phyloP scores from a whole-genome alignment of 2,888 invertebrate genomes.

The Aelia acuminata region DNA sequence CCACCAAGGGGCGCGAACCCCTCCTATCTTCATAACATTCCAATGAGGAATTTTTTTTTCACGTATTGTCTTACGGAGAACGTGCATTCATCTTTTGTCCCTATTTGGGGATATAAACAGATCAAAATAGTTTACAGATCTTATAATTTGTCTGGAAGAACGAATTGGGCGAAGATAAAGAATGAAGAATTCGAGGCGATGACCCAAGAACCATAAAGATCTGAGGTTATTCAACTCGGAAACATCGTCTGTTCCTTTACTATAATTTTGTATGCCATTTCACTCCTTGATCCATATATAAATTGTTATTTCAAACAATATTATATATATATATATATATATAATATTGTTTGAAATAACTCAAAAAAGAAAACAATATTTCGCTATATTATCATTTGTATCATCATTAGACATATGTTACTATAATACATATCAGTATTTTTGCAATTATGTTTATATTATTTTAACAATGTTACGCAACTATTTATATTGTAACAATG shows the following conservation, averaged over 20 bases:
- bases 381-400: too few relatives aligned
- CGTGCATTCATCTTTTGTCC: neutral
- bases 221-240: neutral
- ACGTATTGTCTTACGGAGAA: too few relatives aligned
- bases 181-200: neutral
- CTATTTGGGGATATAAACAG: neutral
- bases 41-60: too few relatives aligned
- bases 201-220: neutral
- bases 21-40: too few relatives aligned
- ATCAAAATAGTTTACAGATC: neutral
- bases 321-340: neutral
- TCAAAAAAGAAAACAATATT: too few relatives aligned
- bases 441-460: too few relatives aligned
- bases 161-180: neutral
- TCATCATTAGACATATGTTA: too few relatives aligned
- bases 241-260: neutral
- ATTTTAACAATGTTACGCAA: too few relatives aligned
- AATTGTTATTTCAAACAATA: neutral
- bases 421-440: too few relatives aligned
- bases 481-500: too few relatives aligned
- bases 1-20: too few relatives aligned
- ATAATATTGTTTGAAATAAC: neutral
- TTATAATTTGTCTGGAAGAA: constrained; percentile 13
- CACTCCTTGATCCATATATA: too few relatives aligned
- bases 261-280: neutral